Conservation (phyloP, 1,140 invertebrate species). For the Episyrphus balteatus region DNA sequence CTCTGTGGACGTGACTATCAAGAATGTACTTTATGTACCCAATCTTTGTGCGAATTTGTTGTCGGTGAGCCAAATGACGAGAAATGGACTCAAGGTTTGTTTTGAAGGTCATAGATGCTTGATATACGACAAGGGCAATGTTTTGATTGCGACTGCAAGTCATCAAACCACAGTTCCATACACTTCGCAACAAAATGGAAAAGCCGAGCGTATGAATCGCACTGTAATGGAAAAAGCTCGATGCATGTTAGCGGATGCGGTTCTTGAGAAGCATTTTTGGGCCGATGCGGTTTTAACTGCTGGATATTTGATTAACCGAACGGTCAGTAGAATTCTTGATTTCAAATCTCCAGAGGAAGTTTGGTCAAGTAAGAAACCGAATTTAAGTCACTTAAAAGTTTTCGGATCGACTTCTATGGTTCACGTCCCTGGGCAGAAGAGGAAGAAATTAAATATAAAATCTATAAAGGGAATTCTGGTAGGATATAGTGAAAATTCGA, state of each 20-base stretch:
- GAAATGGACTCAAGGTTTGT: too few species aligned
- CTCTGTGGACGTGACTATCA: not conserved
- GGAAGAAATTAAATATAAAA: conserved; percentile 11
- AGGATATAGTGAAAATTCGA: conserved; percentile 10
- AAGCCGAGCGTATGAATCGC: not conserved
- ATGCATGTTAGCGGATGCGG: conserved; percentile 10
- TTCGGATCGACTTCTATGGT: conserved; percentile 17
- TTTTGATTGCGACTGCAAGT: too few species aligned
- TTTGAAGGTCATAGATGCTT: too few species aligned
- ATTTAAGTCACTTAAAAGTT: conserved; percentile 14
- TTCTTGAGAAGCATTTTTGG: conserved; percentile 30
- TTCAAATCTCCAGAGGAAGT: conserved; percentile 21
- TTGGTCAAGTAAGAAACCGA: conserved; percentile 20
- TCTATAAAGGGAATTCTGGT: conserved; percentile 12
- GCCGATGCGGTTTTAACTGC: conserved; percentile 25
- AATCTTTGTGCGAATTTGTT: conserved; percentile 10
- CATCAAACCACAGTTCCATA: too few species aligned
- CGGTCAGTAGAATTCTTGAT: conserved; percentile 9
- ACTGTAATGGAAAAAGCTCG: conserved; percentile 1
- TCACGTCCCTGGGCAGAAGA: conserved; percentile 17
- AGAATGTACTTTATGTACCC: conserved; percentile 8
- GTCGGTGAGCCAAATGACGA: conserved; percentile 10
- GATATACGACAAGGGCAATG: too few species aligned
- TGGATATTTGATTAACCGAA: conserved; percentile 14
- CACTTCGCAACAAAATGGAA: conserved; percentile 2